Conservation (phyloP, 2,113 vertebrate species). For the Guaruba guarouba region DNA sequence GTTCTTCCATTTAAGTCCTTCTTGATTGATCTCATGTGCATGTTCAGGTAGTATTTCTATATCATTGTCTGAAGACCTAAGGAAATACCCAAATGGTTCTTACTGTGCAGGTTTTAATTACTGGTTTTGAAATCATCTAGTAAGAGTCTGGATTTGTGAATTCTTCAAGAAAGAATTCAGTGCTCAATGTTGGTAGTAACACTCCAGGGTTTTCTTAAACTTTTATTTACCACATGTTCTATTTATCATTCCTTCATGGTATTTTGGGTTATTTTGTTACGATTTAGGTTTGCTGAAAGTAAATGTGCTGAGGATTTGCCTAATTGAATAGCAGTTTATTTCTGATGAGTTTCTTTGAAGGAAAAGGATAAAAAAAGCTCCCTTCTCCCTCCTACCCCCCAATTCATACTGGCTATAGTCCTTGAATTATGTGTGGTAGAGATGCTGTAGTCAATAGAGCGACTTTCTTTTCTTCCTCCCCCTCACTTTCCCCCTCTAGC, state of each 20-base stretch:
- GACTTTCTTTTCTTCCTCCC: background rate
- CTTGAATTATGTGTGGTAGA: slow-evolving; percentile 48
- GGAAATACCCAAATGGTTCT: background rate
- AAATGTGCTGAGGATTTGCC: slow-evolving; percentile 43
- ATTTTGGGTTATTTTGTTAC: slow-evolving; percentile 34
- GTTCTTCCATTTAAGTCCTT: background rate
- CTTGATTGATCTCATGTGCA: background rate
- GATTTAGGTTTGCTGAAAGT: slow-evolving; percentile 51
- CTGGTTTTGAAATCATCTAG: background rate
- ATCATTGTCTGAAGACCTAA: background rate
- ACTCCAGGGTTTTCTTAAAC: slow-evolving; percentile 42
- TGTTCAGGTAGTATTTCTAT: background rate
- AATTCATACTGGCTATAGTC: background rate
- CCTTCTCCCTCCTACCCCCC: background rate
- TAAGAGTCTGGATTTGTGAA: background rate
- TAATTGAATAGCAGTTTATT: slow-evolving; percentile 46
- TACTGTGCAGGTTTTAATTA: background rate
- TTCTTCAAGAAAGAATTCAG: background rate
- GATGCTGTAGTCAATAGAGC: slow-evolving; percentile 44
- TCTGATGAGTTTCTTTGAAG: slow-evolving; percentile 16
- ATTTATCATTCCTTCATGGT: background rate
- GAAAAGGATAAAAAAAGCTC: background rate
- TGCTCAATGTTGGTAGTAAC: background rate
- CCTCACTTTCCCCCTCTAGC: background rate
- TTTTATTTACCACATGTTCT: slow-evolving; percentile 2